A percentile compares a stretch with the other conserved stretches of the same genome.
Conservation (phyloP, 2,888 invertebrate genomes). For the Hofmannophila pseudospretella region DNA sequence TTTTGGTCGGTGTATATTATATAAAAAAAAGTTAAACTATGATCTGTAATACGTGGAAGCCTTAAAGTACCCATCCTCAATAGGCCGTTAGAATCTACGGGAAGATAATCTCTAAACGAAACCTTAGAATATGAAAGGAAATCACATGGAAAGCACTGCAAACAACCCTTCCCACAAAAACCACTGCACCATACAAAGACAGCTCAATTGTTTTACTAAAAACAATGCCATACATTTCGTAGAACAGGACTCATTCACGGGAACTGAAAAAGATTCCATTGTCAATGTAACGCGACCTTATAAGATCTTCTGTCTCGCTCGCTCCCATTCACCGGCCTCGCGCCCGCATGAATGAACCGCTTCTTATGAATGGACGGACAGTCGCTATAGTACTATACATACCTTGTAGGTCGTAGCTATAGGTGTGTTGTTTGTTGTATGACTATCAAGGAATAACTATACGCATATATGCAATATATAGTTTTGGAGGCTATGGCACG, state of each 20-base stretch:
- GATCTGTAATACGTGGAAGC: too few species aligned
- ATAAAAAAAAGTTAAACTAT: too few species aligned
- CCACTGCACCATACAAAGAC: constrained; percentile 37
- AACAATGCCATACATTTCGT: constrained; percentile 31
- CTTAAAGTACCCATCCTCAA: too few species aligned
- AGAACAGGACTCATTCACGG: constrained; percentile 46
- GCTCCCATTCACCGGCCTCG: constrained; percentile 68
- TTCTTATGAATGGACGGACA: constrained; percentile 75
- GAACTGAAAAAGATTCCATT: constrained; percentile 50
- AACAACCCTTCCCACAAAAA: constrained; percentile 3
- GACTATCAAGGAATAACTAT: constrained; percentile 35
- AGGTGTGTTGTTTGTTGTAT: constrained; percentile 44
- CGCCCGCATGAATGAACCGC: constrained; percentile 72
- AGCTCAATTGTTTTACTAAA: not conserved
- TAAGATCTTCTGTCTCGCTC: constrained; percentile 47
- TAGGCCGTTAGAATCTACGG: too few species aligned
- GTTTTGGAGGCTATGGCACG: constrained; percentile 47
- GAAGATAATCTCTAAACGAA: too few species aligned
- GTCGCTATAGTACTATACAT: constrained; percentile 69
- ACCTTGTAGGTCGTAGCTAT: constrained; percentile 41
- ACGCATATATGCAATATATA: constrained; percentile 27
- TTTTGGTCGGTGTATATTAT: too few species aligned
- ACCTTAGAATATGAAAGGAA: too few species aligned
- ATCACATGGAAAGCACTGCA: too few species aligned
- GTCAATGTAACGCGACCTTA: constrained; percentile 68